Evolutionary conservation across 2,888 invertebrate genomes (phyloP).

Genomic region (Tenthredo livida): DNA sequence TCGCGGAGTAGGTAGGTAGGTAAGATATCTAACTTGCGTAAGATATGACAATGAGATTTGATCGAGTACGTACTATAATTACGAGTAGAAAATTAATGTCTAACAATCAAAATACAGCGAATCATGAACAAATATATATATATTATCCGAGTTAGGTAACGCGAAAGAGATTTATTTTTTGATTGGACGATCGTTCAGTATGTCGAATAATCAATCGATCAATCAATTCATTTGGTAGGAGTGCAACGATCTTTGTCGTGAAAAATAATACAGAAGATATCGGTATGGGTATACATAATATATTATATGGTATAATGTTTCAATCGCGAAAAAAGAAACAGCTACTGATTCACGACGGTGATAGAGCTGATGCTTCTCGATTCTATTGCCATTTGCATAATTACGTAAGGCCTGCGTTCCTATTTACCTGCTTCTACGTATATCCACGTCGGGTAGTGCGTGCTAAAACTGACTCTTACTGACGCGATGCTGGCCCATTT

Average conservation of each 20-base stretch:
- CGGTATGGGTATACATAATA: neutral
- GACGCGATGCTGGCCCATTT: slow-evolving; percentile 1
- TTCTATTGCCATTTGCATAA: slow-evolving; percentile 12
- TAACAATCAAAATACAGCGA: neutral
- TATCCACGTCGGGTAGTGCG: neutral
- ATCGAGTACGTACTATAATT: slow-evolving; percentile 30
- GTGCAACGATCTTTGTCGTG: neutral
- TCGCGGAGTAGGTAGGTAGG: neutral
- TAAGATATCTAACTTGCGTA: neutral
- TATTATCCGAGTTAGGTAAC: slow-evolving; percentile 7
- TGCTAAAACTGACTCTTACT: slow-evolving; percentile 37
- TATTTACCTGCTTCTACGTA: neutral
- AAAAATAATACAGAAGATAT: too few species aligned
- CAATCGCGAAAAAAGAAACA: neutral
- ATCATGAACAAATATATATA: neutral
- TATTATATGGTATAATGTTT: neutral
- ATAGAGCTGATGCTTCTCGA: neutral
- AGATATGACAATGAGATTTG: slow-evolving; percentile 22
- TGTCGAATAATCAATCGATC: neutral
- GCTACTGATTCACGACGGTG: neutral
- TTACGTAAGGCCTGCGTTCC: slow-evolving; percentile 32
- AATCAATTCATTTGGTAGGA: neutral
- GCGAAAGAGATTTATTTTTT: neutral
- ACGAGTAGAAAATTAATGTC: slow-evolving; percentile 10
- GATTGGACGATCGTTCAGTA: neutral